These are phyloP conservation scores for Heliothis subflexa DNA, from an alignment of 1,140 invertebrate genomes.

Conservation along the genomic window DNA sequence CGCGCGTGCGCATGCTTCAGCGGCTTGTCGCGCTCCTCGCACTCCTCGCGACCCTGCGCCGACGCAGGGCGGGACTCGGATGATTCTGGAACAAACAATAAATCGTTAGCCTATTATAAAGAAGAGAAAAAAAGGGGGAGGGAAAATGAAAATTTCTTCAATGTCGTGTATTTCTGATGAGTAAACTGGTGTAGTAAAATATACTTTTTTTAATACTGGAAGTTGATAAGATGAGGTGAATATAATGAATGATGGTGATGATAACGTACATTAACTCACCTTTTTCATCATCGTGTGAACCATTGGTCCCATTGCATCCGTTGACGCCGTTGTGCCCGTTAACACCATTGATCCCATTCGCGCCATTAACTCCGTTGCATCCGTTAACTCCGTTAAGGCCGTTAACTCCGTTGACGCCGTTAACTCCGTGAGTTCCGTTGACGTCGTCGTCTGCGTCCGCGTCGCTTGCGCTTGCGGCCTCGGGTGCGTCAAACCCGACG, in stretches of 20 bases:
- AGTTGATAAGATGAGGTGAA: constrained; percentile 7
- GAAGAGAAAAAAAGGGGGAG: background rate
- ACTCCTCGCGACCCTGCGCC: constrained; percentile 49
- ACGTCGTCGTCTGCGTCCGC: constrained; percentile 54
- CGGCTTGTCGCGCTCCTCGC: constrained; percentile 70
- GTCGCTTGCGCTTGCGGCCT: constrained; percentile 71
- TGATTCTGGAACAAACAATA: constrained; percentile 52
- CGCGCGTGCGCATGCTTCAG: constrained; percentile 80
- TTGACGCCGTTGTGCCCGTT: constrained; percentile 54
- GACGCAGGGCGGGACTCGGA: constrained; percentile 51
- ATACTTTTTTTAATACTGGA: too few species aligned
- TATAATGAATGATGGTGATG: constrained; percentile 15
- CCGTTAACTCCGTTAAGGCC: constrained; percentile 56
- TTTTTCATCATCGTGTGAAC: constrained; percentile 69
- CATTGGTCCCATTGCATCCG: constrained; percentile 59
- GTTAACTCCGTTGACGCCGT: constrained; percentile 55
- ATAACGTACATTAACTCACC: constrained; percentile 54
- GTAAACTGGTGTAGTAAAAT: too few species aligned
- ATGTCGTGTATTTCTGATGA: too few species aligned
- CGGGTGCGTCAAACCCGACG: constrained; percentile 67
- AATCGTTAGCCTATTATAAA: background rate
- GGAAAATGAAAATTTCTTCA: too few species aligned
- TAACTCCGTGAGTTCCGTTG: constrained; percentile 55
- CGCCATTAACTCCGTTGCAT: constrained; percentile 54
- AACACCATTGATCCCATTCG: constrained; percentile 50